phyloP scores from a whole-genome alignment of 2,113 vertebrate genomes.

The Gavialis gangeticus region DNA sequence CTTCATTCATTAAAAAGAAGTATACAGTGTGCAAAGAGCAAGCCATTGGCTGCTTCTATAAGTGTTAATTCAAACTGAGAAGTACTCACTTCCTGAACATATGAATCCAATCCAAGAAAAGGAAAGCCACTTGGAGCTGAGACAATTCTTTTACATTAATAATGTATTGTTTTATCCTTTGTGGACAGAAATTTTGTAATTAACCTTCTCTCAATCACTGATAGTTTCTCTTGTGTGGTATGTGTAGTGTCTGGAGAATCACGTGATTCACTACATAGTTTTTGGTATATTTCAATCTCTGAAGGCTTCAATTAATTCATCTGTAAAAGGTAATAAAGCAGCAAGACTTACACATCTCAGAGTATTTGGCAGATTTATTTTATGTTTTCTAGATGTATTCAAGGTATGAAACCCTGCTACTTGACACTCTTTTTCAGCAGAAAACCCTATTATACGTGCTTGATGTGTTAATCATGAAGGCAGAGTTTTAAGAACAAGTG shows the following conservation, averaged over 20 bases:
- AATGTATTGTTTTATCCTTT: background rate
- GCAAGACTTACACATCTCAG: no score
- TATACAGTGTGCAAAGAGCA: background rate
- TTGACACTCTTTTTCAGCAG: no score
- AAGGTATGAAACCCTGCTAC: no score
- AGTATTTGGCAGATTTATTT: no score
- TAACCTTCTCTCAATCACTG: background rate
- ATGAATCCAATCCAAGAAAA: background rate
- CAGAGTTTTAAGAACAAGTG: no score
- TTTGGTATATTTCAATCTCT: background rate
- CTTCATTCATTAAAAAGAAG: conserved; percentile 10
- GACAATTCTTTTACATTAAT: background rate
- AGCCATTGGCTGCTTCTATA: background rate
- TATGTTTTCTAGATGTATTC: no score
- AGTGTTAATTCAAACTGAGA: background rate
- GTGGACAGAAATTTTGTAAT: background rate
- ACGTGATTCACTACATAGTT: background rate
- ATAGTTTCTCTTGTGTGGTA: background rate
- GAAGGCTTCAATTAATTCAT: background rate
- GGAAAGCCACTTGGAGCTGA: background rate
- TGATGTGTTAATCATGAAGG: no score
- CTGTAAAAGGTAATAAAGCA: background rate
- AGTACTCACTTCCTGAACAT: background rate
- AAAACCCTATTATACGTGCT: no score
- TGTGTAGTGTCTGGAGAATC: background rate